Percentiles rank a stretch among this genome's conserved stretches.
These are phyloP conservation scores for Caenorhabditis sp. DNA, from an alignment of 2,888 invertebrate genomes.

Conservation along the genomic window DNA sequence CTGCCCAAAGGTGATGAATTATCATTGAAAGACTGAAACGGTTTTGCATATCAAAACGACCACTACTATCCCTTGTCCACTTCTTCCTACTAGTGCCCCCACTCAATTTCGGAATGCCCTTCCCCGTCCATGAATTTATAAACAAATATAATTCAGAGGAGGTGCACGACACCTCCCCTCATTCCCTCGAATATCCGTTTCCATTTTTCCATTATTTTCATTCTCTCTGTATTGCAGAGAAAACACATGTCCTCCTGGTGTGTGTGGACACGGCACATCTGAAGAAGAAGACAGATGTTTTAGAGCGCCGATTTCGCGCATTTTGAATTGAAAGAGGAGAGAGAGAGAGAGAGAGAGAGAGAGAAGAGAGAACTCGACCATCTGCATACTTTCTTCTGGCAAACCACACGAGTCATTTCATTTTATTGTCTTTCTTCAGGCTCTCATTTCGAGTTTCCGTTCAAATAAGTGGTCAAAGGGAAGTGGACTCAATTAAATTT, in stretches of 20 bases:
- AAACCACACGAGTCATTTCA: constrained; percentile 7
- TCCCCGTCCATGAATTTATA: constrained; percentile 45
- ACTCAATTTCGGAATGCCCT: too few relatives aligned
- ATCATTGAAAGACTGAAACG: too few relatives aligned
- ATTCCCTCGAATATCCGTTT: constrained; percentile 32
- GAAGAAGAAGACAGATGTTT: constrained; percentile 53
- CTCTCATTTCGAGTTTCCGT: neutral
- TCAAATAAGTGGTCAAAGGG: too few relatives aligned
- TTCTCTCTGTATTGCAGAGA: constrained; percentile 11
- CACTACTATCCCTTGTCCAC: too few relatives aligned
- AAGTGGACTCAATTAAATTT: too few relatives aligned
- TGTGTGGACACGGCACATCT: too few relatives aligned
- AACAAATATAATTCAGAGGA: constrained; percentile 53
- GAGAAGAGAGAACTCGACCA: constrained; percentile 5
- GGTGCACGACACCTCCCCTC: constrained; percentile 24
- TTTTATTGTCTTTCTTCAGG: constrained; percentile 20
- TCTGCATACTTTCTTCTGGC: constrained; percentile 31
- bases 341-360: too few relatives aligned
- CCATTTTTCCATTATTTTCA: constrained; percentile 13
- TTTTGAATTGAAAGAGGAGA: constrained; percentile 12
- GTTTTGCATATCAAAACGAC: too few relatives aligned
- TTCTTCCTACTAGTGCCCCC: too few relatives aligned
- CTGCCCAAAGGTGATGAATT: too few relatives aligned
- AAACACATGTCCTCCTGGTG: constrained; percentile 43
- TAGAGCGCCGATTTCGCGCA: constrained; percentile 52